Conservation (phyloP, 2,113 vertebrate species). For the Litocranius walleri region DNA sequence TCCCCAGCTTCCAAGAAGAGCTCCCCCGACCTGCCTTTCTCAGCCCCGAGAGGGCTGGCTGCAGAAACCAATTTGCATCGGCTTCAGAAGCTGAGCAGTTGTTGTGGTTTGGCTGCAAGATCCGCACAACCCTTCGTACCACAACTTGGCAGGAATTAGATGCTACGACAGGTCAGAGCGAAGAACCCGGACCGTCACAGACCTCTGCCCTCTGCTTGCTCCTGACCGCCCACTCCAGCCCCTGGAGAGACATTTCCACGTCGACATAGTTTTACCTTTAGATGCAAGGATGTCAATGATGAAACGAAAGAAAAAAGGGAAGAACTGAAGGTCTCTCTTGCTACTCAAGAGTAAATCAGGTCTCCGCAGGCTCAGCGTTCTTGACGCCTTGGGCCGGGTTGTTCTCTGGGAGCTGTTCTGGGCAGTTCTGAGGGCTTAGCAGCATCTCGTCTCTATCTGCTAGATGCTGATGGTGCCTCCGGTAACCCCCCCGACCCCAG, state of each 20-base stretch:
- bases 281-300: rapidly evolving
- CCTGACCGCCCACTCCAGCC: background rate
- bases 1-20: background rate
- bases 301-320: background rate
- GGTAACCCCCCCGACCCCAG: rapidly evolving
- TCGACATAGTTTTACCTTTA: background rate
- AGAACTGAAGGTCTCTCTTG: background rate
- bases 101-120: background rate
- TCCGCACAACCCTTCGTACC: rapidly evolving
- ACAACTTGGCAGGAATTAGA: background rate
- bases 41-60: background rate
- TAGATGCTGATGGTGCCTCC: background rate
- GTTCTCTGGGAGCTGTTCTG: background rate
- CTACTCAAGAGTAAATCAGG: background rate
- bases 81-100: background rate
- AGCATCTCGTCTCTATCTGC: background rate
- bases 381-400: background rate
- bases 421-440: background rate
- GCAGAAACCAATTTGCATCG: rapidly evolving
- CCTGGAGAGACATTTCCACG: rapidly evolving
- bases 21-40: background rate
- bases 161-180: background rate
- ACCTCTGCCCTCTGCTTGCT: background rate
- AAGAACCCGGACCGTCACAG: background rate
- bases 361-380: rapidly evolving